phyloP scores from a whole-genome alignment of 1,140 invertebrate species.

The Agrypnia vestita region DNA sequence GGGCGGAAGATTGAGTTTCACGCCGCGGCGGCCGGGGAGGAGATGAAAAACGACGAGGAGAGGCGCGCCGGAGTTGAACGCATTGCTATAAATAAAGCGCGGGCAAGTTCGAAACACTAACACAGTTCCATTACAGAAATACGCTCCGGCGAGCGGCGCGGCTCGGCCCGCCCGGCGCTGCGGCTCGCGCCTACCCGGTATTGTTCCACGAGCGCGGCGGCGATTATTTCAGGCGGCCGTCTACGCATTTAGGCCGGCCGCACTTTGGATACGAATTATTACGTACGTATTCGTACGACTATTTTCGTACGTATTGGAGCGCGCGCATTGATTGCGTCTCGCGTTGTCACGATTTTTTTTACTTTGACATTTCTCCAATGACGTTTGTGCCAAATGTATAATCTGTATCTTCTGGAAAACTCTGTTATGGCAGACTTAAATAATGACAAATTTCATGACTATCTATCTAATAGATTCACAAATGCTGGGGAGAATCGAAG shows the following conservation, averaged over 20 bases:
- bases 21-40: not conserved
- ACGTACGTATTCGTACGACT: too few species aligned
- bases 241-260: conserved; percentile 10
- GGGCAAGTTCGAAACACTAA: conserved; percentile 40
- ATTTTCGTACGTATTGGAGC: too few species aligned
- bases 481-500: too few species aligned
- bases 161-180: conserved; percentile 1
- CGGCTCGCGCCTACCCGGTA: not conserved
- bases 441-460: too few species aligned
- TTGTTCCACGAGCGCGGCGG: not conserved
- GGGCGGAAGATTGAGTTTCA: conserved; percentile 33
- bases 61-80: conserved; percentile 27
- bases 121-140: conserved; percentile 38
- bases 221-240: conserved; percentile 12
- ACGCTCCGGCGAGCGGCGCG: conserved; percentile 4
- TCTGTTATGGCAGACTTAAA: too few species aligned
- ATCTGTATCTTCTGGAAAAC: too few species aligned
- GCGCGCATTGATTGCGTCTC: too few species aligned
- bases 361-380: too few species aligned
- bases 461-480: too few species aligned
- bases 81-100: conserved; percentile 29
- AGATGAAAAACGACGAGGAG: conserved; percentile 18
- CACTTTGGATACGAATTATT: too few species aligned
- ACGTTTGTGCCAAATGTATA: too few species aligned
- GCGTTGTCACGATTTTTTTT: too few species aligned